Conservation (phyloP, 2,113 vertebrate species). For the Pachyramphus minor region DNA sequence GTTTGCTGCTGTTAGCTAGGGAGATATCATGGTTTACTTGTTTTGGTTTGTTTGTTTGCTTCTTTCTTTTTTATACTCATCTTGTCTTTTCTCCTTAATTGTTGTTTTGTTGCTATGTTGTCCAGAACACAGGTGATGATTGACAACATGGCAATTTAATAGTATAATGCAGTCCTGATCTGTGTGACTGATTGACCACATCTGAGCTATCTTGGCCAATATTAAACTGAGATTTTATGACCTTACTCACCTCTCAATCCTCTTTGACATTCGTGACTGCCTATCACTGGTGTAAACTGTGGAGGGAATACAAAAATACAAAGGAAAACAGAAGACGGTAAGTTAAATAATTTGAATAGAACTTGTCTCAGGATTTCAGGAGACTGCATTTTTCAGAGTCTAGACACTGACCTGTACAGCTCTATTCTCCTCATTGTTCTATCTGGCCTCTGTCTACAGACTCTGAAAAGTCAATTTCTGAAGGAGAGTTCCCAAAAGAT, state of each 20-base stretch:
- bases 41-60: not conserved
- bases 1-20: too few species aligned
- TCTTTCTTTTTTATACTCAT: not conserved
- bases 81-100: not conserved
- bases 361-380: not conserved
- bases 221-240: not conserved
- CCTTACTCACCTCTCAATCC: not conserved
- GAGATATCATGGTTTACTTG: too few species aligned
- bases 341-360: not conserved
- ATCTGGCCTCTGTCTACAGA: not conserved
- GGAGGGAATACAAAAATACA: not conserved
- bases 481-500: not conserved
- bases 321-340: not conserved
- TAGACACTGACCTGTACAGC: not conserved
- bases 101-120: not conserved
- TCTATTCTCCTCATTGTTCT: not conserved
- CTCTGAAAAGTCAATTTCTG: not conserved
- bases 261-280: not conserved
- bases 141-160: not conserved
- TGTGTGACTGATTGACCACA: not conserved
- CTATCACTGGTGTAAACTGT: not conserved
- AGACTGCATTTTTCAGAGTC: not conserved
- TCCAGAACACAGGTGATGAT: not conserved
- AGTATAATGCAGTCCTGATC: not conserved
- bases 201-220: not conserved